A percentile compares a stretch with the other conserved stretches of the same genome.
Evolutionary conservation across 2,888 invertebrate genomes (phyloP).

Genomic region (Apodemia hepburni): DNA sequence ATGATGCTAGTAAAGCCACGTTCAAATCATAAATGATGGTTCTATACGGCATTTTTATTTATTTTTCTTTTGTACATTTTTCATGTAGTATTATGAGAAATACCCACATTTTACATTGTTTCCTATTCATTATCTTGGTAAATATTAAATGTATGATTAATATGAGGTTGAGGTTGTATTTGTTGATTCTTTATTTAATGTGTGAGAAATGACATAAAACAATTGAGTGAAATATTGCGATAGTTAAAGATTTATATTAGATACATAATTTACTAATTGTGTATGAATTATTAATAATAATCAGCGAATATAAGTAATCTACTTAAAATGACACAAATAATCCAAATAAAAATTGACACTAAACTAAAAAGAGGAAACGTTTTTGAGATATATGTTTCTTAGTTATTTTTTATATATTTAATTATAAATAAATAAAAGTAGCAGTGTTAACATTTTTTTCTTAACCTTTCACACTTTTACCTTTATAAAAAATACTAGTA

Average conservation of each 20-base stretch:
- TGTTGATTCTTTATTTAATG: constrained; percentile 1
- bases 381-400: too few relatives aligned
- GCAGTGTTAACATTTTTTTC: too few relatives aligned
- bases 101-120: background rate
- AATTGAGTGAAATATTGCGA: background rate
- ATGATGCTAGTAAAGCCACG: constrained; percentile 34
- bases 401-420: too few relatives aligned
- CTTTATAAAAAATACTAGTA: too few relatives aligned
- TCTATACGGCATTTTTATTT: constrained; percentile 10
- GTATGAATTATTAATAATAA: background rate
- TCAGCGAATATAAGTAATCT: background rate
- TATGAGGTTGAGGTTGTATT: background rate
- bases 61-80: constrained; percentile 11
- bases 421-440: too few relatives aligned
- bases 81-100: constrained; percentile 11
- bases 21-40: constrained; percentile 23
- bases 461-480: too few relatives aligned
- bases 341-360: too few relatives aligned
- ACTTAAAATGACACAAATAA: background rate
- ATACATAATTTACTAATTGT: background rate
- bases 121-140: background rate
- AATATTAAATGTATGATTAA: background rate
- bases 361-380: too few relatives aligned
- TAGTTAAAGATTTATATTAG: background rate
- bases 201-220: background rate